A percentile compares a stretch with the other conserved stretches of the same genome.
These are phyloP conservation scores for Macrotis lagotis DNA, from an alignment of 2,113 vertebrate genomes.

Conservation along the genomic window DNA sequence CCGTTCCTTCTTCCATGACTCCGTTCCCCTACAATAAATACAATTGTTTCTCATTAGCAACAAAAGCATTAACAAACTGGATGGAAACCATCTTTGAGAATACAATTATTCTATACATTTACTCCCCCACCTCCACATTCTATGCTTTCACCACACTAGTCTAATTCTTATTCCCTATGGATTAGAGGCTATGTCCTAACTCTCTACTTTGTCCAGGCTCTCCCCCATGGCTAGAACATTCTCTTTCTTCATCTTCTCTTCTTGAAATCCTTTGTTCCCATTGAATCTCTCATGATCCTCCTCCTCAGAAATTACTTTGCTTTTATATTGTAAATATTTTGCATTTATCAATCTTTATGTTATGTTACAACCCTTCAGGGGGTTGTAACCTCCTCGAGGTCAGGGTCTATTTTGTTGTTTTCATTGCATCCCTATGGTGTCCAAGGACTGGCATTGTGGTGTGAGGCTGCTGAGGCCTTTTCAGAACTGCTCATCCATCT, in stretches of 20 bases:
- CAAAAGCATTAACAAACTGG: not conserved
- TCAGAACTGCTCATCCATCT: no score
- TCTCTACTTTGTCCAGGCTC: not conserved
- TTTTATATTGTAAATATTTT: not conserved
- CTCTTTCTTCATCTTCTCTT: not conserved
- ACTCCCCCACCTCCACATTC: not conserved
- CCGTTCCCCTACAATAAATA: not conserved
- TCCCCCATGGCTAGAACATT: not conserved
- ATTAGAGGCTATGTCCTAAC: not conserved
- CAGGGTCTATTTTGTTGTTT: not conserved
- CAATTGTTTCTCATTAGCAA: not conserved
- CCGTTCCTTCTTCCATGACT: not conserved
- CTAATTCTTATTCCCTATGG: not conserved
- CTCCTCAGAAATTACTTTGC: not conserved
- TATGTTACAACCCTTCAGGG: not conserved
- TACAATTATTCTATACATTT: not conserved
- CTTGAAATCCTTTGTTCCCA: not conserved
- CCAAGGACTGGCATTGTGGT: no score
- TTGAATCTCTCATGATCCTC: not conserved
- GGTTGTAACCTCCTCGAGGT: not conserved
- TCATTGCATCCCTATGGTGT: not conserved
- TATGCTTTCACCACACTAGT: not conserved
- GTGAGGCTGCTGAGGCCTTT: no score
- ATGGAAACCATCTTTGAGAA: not conserved
- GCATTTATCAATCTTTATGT: not conserved